These are phyloP conservation scores for Drosophila peninsularis DNA, from an alignment of 2,888 invertebrate genomes.

Conservation along the genomic window DNA sequence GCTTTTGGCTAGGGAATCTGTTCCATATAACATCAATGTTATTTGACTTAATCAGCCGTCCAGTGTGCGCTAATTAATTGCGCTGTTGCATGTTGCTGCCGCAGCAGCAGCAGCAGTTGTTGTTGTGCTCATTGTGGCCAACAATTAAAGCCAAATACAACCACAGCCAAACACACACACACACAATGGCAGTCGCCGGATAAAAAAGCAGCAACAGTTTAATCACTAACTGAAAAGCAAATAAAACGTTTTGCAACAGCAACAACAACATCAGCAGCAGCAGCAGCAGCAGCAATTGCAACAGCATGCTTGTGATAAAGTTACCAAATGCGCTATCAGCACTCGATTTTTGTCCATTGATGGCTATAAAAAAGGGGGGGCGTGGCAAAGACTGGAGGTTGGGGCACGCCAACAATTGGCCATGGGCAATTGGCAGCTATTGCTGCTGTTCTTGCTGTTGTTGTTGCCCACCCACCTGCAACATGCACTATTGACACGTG, in stretches of 20 bases:
- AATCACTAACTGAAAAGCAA: conserved; percentile 70
- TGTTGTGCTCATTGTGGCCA: conserved; percentile 42
- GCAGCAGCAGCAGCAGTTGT: no score
- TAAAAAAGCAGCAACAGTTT: conserved; percentile 45
- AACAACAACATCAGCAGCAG: conserved; percentile 26
- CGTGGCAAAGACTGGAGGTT: background rate
- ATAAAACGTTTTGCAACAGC: conserved; percentile 59
- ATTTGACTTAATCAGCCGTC: conserved; percentile 66
- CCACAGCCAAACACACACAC: conserved; percentile 21
- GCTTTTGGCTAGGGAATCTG: background rate
- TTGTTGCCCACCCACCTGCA: conserved; percentile 61
- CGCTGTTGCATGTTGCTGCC: conserved; percentile 24
- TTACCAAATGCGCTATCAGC: conserved; percentile 74
- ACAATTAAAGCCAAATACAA: conserved; percentile 50
- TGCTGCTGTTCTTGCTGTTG: conserved; percentile 20
- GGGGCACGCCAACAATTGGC: conserved; percentile 29
- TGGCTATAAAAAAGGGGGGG: conserved; percentile 30
- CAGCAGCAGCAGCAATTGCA: conserved; percentile 42
- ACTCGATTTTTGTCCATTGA: conserved; percentile 72
- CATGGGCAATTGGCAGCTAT: conserved; percentile 45
- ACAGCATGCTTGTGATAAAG: conserved; percentile 65
- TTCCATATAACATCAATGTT: conserved; percentile 41
- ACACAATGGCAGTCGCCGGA: background rate
- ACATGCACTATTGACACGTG: conserved; percentile 74
- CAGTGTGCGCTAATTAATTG: conserved; percentile 70